These are phyloP conservation scores for Hipparchia sbordonii DNA, from an alignment of 2,888 invertebrate genomes.

Conservation along the genomic window DNA sequence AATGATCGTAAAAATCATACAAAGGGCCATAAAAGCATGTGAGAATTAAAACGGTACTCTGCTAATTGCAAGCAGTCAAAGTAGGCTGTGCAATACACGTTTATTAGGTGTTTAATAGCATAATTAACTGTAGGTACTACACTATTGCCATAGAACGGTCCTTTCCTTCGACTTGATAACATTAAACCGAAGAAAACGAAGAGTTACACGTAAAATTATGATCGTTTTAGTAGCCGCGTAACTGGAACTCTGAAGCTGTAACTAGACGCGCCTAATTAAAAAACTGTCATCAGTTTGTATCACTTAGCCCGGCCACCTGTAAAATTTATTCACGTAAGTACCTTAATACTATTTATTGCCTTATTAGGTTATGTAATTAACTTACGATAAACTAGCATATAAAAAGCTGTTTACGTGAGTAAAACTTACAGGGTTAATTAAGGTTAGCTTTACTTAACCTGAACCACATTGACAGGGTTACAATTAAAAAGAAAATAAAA, in stretches of 20 bases:
- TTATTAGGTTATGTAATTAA: no score
- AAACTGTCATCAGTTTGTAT: no score
- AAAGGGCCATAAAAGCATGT: conserved; percentile 1
- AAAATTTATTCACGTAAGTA: no score
- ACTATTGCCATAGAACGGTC: not conserved
- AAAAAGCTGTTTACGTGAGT: no score
- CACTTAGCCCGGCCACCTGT: no score
- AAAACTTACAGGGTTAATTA: no score
- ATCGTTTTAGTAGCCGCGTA: no score
- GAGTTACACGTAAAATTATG: not conserved
- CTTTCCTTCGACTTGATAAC: not conserved
- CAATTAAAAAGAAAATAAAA: not conserved
- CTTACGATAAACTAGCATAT: no score
- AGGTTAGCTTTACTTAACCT: not conserved
- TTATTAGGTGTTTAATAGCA: not conserved
- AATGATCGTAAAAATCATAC: conserved; percentile 1
- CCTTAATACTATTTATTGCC: no score
- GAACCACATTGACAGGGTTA: not conserved
- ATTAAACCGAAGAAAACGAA: not conserved
- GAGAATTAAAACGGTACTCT: conserved; percentile 3
- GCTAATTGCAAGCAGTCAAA: conserved; percentile 7
- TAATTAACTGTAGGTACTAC: not conserved
- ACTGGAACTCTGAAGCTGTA: no score
- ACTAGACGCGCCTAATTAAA: no score
- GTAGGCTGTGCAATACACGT: conserved; percentile 2